Conservation (phyloP, 2,113 vertebrate genomes). For the Oenanthe oenanthe region DNA sequence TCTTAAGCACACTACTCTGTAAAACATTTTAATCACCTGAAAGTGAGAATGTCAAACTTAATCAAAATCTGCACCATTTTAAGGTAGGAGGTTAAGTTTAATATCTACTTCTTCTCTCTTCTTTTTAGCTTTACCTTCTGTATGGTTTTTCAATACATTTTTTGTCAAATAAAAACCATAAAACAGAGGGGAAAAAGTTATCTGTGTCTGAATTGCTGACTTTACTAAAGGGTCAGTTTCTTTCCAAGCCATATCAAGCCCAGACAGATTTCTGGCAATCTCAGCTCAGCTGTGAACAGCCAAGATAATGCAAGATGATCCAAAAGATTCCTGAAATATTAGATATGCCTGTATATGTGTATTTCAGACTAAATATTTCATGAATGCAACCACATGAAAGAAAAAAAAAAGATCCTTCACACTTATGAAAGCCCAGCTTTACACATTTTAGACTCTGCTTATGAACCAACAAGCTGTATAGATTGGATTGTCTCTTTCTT, state of each 20-base stretch:
- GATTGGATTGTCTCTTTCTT: background rate
- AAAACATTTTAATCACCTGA: background rate
- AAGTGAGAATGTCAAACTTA: background rate
- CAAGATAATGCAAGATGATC: conserved; percentile 50
- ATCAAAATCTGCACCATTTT: background rate
- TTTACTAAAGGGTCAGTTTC: conserved; percentile 17
- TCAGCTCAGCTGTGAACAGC: background rate
- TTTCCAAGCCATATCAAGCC: conserved; percentile 8
- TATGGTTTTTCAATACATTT: background rate
- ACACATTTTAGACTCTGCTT: background rate
- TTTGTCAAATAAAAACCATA: background rate
- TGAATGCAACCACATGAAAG: background rate
- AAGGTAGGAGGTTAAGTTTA: background rate
- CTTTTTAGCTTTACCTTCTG: background rate
- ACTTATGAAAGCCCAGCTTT: background rate
- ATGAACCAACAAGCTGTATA: background rate
- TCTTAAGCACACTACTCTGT: background rate
- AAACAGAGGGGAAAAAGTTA: background rate
- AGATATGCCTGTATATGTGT: conserved; percentile 38
- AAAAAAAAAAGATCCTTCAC: background rate
- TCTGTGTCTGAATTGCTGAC: background rate
- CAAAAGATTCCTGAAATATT: conserved; percentile 65
- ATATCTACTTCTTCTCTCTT: background rate
- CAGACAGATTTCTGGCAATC: conserved; percentile 32
- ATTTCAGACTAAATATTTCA: conserved; percentile 60